phyloP scores from a whole-genome alignment of 2,113 vertebrate genomes.

The Mesocricetus auratus region DNA sequence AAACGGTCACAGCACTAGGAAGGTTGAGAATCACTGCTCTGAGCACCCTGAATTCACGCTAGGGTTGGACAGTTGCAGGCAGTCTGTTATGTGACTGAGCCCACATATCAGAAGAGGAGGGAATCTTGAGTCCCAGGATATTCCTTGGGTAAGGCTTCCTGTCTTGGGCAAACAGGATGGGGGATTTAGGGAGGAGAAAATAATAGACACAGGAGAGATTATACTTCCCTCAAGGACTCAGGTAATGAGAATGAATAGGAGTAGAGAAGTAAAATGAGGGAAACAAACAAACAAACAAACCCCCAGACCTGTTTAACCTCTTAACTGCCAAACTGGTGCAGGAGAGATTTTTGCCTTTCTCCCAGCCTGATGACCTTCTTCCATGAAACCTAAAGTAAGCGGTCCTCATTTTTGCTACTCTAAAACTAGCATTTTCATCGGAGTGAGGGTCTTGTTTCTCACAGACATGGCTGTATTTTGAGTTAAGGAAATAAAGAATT shows the following conservation, averaged over 20 bases:
- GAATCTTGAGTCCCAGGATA: neutral
- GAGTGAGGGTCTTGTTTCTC: neutral
- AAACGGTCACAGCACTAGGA: neutral
- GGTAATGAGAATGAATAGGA: neutral
- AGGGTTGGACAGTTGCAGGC: neutral
- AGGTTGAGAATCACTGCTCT: neutral
- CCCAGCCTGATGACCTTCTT: neutral
- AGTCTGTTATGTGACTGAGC: neutral
- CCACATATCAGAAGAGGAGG: neutral
- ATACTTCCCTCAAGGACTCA: too few relatives aligned
- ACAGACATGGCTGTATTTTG: too few relatives aligned
- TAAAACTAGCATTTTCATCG: neutral
- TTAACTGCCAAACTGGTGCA: neutral
- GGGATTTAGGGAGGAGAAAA: neutral
- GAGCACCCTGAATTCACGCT: neutral
- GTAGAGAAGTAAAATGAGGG: neutral
- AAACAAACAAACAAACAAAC: neutral
- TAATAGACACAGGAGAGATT: neutral
- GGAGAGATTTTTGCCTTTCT: neutral
- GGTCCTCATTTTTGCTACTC: neutral
- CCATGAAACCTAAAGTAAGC: neutral
- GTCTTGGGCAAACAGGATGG: neutral
- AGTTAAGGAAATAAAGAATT: neutral
- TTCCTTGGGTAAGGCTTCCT: neutral
- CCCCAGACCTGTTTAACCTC: neutral